Evolutionary conservation across 2,797 vertebrate genomes (phyloP).

Genomic region (Muraenolepis orangiensis): DNA sequence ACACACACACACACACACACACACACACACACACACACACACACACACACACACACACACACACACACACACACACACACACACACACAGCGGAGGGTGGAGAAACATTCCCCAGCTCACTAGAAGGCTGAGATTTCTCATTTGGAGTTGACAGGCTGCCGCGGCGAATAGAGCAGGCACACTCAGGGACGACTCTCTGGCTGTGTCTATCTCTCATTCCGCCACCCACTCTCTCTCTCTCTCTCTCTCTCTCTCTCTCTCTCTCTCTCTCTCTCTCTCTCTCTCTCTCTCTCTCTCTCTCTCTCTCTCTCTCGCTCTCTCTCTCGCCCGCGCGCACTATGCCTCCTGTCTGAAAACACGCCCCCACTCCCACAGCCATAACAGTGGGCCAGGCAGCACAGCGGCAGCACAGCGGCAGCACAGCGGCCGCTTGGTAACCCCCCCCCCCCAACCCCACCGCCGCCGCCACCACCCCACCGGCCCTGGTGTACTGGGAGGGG

Average conservation of each 20-base stretch:
- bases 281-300: background rate
- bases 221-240: background rate
- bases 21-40: too few relatives aligned
- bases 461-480: slow-evolving; percentile 54
- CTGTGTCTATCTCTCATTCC: slow-evolving; percentile 23
- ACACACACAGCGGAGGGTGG: background rate
- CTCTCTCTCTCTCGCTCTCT: slow-evolving; percentile 7
- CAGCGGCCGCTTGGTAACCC: too few relatives aligned
- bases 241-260: background rate
- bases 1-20: too few relatives aligned
- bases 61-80: too few relatives aligned
- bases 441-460: too few relatives aligned
- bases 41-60: too few relatives aligned
- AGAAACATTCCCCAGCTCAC: background rate
- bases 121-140: slow-evolving; percentile 51
- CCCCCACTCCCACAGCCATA: slow-evolving; percentile 60
- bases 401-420: too few relatives aligned
- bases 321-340: slow-evolving; percentile 45
- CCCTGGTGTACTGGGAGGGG: slow-evolving; percentile 54
- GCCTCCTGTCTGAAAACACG: slow-evolving; percentile 42
- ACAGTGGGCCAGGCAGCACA: slow-evolving; percentile 44
- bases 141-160: slow-evolving; percentile 72
- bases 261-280: background rate
- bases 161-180: slow-evolving; percentile 61
- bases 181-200: slow-evolving; percentile 63